Evolutionary conservation across 2,797 vertebrate species (phyloP).

Genomic region (Sorex maritimensis): DNA sequence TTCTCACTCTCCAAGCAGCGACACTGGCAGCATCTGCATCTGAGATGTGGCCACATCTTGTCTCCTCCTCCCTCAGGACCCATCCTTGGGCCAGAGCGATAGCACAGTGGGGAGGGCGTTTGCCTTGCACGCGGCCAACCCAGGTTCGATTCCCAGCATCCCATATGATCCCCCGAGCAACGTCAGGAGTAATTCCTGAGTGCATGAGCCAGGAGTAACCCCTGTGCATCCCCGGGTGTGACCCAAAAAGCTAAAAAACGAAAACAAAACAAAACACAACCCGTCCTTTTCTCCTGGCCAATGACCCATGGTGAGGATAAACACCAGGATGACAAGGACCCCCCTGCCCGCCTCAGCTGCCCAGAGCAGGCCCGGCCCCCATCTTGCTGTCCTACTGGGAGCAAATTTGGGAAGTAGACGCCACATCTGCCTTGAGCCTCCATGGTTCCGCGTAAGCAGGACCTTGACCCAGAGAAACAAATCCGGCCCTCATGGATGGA

Average conservation of each 20-base stretch:
- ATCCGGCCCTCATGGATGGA: not conserved
- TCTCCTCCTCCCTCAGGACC: too few species aligned
- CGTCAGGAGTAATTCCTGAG: too few species aligned
- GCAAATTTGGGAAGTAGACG: not conserved
- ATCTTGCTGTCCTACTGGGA: not conserved
- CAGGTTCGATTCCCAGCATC: too few species aligned
- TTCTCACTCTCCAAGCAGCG: too few species aligned
- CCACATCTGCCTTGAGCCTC: not conserved
- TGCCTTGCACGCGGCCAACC: too few species aligned
- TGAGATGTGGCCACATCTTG: too few species aligned
- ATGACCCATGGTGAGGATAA: slow-evolving; percentile 66
- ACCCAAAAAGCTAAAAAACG: not conserved
- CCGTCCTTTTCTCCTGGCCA: slow-evolving; percentile 51
- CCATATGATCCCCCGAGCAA: too few species aligned
- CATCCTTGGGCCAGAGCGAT: too few species aligned
- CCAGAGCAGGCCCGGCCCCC: not conserved
- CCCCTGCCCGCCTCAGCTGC: slow-evolving; percentile 39
- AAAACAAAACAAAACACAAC: not conserved
- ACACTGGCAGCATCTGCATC: too few species aligned
- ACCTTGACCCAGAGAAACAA: not conserved
- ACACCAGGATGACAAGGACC: not conserved
- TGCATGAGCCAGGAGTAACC: too few species aligned
- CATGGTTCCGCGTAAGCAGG: not conserved
- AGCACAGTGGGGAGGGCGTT: too few species aligned
- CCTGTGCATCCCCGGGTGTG: too few species aligned